Conservation (phyloP, 2,888 invertebrate species). For the Autographa pulchrina region DNA sequence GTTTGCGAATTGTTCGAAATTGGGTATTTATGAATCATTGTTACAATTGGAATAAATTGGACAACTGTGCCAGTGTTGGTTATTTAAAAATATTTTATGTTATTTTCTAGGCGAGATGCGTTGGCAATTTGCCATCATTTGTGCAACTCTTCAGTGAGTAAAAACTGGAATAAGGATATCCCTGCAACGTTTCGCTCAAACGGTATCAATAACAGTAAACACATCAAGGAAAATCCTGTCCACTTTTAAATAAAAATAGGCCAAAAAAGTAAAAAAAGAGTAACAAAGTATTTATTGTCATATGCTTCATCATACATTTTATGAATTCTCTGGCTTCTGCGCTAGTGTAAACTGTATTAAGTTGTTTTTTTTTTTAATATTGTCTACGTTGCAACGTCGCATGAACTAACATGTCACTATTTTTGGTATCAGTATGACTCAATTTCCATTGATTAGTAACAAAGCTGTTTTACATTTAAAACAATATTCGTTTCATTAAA, state of each 20-base stretch:
- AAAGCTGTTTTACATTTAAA: constrained; percentile 51
- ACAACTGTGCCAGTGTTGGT: constrained; percentile 26
- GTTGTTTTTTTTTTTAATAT: constrained; percentile 36
- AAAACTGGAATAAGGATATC: constrained; percentile 34
- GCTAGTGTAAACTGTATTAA: too few species aligned
- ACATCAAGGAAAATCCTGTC: constrained; percentile 16
- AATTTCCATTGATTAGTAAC: constrained; percentile 40
- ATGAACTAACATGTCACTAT: constrained; percentile 38
- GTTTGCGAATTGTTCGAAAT: constrained; percentile 39
- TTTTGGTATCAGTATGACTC: constrained; percentile 54
- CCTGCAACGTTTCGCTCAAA: constrained; percentile 16
- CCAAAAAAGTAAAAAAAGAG: too few species aligned
- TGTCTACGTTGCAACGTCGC: constrained; percentile 17
- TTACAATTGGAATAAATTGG: constrained; percentile 42
- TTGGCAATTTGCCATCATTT: constrained; percentile 50
- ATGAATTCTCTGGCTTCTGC: too few species aligned
- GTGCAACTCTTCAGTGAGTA: constrained; percentile 45
- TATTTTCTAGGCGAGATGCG: constrained; percentile 32
- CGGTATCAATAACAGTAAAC: constrained; percentile 38
- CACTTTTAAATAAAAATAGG: constrained; percentile 14
- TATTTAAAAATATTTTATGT: constrained; percentile 31
- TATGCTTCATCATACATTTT: too few species aligned
- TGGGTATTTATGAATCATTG: constrained; percentile 43
- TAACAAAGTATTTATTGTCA: too few species aligned
- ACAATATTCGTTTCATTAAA: constrained; percentile 69